phyloP scores from a whole-genome alignment of 2,113 vertebrate species.

The Carassius gibelio region DNA sequence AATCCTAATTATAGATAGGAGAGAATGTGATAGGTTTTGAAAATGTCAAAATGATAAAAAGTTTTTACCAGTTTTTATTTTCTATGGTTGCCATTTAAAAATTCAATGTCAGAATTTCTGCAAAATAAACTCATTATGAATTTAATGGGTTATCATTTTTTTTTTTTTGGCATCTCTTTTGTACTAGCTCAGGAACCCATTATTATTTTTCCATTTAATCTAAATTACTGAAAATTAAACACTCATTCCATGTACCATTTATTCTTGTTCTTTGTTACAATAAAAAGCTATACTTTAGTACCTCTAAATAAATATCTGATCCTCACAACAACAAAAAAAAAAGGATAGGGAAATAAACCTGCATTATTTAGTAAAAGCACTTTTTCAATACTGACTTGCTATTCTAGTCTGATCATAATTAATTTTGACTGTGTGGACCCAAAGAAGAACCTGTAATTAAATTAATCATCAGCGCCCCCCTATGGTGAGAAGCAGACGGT shows the following conservation, averaged over 20 bases:
- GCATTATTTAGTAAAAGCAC: not conserved
- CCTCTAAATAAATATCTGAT: not conserved
- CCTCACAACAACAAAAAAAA: not conserved
- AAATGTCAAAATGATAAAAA: not conserved
- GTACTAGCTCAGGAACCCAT: not conserved
- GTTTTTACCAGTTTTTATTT: not conserved
- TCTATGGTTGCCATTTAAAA: not conserved
- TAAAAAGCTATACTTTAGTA: not conserved
- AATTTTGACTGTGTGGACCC: not conserved
- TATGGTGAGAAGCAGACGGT: slow-evolving; percentile 15
- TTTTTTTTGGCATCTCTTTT: not conserved
- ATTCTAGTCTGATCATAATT: not conserved
- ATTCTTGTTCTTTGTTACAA: not conserved
- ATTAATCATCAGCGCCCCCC: slow-evolving; percentile 29
- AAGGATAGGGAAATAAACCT: not conserved
- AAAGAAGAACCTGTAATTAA: not conserved
- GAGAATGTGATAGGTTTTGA: not conserved
- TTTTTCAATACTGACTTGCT: slow-evolving; percentile 24
- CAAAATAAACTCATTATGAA: not conserved
- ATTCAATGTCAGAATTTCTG: not conserved
- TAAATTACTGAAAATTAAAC: not conserved
- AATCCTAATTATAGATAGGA: not conserved
- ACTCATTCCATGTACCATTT: not conserved
- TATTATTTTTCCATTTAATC: not conserved
- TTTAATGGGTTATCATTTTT: not conserved